Base-by-base conservation (phyloP, 1,140 invertebrate species). In the Tetramorium alpestre region DNA sequence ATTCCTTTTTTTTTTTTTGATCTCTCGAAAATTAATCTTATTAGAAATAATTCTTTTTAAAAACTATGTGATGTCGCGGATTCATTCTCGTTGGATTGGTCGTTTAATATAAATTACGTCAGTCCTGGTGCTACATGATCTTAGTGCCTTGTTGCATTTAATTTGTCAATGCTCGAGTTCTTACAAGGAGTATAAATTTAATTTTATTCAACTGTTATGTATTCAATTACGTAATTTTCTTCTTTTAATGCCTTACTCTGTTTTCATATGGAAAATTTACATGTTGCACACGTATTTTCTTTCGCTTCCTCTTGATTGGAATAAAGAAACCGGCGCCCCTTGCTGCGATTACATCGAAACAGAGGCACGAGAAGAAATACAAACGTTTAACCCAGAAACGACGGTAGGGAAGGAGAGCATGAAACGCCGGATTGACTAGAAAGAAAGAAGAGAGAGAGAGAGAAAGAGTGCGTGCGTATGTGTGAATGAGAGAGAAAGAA, bases 311-410 rank as follows among this genome's bases (percentile, higher is more conserved):
- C 10, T 84, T 69, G 47, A 89, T 54, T 33, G 3, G 41, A 51
- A 38, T 54, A 33, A 51, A 22, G 18, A 73, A 60, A 85, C 65
- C 64, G 88, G 82, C 69, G 73, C 22, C 41, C 58, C 73, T 87
- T 70, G 88, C 62, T 81, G 65, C 73, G 49, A 56, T 80, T 80
- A 80, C 41, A 89, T 10, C 70, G 51, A 76, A 91, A 89, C 41
- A 87, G 47, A 65, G 54, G 76, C 89, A 85, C 76, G 60, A 60
- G 47, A 84, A 82, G 16, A 64, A 69, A 92, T 86, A 25, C 91
- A 91, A 94, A 93, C 76, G 90, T 94, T 84, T 93, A 94, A 95
- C 92, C 95, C 95, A 95, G 85, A 94, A 95, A 95, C 94, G 94
- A 94, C 78, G 90, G 93, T 92, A 93, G 89, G 67, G 69, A 69